A percentile compares a stretch with the other conserved stretches of the same genome.
These are phyloP conservation scores for Peromyscus aztecus DNA, from an alignment of 2,797 vertebrate species.

Conservation along the genomic window DNA sequence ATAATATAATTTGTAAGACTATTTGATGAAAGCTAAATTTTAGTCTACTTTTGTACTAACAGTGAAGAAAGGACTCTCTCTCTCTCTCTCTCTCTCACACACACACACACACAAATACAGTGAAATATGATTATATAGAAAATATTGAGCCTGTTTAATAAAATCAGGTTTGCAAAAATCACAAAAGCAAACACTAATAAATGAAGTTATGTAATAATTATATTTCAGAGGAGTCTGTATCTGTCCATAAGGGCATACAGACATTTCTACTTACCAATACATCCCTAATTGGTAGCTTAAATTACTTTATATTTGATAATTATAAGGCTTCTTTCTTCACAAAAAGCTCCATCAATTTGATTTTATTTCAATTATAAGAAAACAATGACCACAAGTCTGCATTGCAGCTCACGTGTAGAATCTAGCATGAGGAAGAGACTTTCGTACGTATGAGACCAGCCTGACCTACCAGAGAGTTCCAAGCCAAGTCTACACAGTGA, in stretches of 20 bases:
- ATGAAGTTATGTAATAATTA: background rate
- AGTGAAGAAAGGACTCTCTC: background rate
- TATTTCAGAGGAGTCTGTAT: background rate
- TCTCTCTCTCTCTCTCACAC: too few species aligned
- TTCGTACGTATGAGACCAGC: background rate
- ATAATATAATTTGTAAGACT: background rate
- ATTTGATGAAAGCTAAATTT: conserved; percentile 31
- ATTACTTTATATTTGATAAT: background rate
- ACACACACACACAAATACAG: background rate
- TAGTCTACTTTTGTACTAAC: background rate
- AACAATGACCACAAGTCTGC: background rate
- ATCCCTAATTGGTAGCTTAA: conserved; percentile 16
- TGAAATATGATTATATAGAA: background rate
- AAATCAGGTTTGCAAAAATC: background rate
- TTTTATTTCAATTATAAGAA: background rate
- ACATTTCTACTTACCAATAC: background rate
- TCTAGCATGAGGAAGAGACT: background rate
- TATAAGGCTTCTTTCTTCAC: background rate
- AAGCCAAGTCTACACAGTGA: background rate
- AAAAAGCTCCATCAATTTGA: background rate
- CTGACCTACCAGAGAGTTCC: background rate
- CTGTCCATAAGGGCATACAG: background rate
- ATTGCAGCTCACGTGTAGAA: background rate
- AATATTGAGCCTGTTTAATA: background rate
- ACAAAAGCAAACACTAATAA: conserved; percentile 2